Percentiles rank a stretch among this genome's conserved stretches.
These are phyloP conservation scores for Labia minor DNA, from an alignment of 2,888 invertebrate genomes.

Conservation along the genomic window DNA sequence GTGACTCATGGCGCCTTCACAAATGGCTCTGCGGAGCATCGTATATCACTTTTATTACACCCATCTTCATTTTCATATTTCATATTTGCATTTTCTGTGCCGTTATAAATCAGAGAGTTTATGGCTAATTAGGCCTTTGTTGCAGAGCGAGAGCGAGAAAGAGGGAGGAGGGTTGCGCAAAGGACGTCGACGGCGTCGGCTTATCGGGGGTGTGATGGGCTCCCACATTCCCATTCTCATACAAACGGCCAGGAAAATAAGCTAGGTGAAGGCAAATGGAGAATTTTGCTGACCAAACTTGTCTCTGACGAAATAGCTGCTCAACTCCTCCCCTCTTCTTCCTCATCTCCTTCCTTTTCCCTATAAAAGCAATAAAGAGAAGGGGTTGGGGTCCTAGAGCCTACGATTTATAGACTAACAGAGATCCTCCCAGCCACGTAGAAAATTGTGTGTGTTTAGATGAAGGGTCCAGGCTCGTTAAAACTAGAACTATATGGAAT, in stretches of 20 bases:
- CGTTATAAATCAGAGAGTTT: slow-evolving; percentile 53
- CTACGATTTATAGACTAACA: slow-evolving; percentile 40
- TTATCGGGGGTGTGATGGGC: neutral
- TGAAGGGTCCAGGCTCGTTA: slow-evolving; percentile 25
- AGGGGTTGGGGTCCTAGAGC: slow-evolving; percentile 29
- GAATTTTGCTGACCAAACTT: neutral
- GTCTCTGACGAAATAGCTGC: neutral
- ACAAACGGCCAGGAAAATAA: slow-evolving; percentile 23
- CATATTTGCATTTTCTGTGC: slow-evolving; percentile 49
- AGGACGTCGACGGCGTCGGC: slow-evolving; percentile 14
- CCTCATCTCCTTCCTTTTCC: slow-evolving; percentile 21
- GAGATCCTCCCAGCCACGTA: slow-evolving; percentile 32
- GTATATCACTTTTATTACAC: slow-evolving; percentile 43
- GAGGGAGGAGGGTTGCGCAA: neutral
- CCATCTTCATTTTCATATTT: slow-evolving; percentile 57
- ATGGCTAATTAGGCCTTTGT: slow-evolving; percentile 49
- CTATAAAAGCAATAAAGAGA: slow-evolving; percentile 33
- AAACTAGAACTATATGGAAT: slow-evolving; percentile 16
- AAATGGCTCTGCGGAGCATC: slow-evolving; percentile 42
- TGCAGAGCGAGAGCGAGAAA: slow-evolving; percentile 35
- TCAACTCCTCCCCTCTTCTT: too few species aligned
- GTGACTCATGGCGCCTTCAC: slow-evolving; percentile 36
- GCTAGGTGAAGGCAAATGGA: slow-evolving; percentile 16
- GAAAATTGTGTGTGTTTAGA: slow-evolving; percentile 31
- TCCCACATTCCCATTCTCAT: slow-evolving; percentile 21